Conservation (phyloP, 2,113 vertebrate genomes). For the Emydocephalus ijimae region DNA sequence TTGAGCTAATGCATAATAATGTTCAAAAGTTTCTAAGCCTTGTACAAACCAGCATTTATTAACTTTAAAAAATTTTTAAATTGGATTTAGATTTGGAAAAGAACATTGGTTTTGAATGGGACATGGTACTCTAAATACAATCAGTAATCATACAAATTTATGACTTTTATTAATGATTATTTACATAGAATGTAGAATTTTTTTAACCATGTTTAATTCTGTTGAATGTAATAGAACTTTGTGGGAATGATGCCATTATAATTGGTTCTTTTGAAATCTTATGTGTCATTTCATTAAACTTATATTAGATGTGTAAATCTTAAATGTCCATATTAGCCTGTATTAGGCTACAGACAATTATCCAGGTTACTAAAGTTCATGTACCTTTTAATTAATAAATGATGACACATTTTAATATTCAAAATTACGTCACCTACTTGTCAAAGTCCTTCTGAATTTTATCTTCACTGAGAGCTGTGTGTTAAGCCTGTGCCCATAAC, state of each 20-base stretch:
- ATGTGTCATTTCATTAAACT: background rate
- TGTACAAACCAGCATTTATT: background rate
- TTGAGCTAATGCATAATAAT: background rate
- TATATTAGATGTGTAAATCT: background rate
- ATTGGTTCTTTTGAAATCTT: background rate
- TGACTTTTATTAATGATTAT: background rate
- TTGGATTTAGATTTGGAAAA: background rate
- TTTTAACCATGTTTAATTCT: background rate
- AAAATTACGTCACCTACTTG: too few species aligned
- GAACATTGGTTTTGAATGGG: background rate
- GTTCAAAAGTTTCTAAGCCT: background rate
- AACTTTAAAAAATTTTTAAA: background rate
- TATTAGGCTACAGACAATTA: too few species aligned
- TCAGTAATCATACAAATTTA: background rate
- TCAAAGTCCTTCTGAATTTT: background rate
- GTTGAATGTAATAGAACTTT: background rate
- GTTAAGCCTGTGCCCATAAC: too few species aligned
- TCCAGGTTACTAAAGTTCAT: background rate
- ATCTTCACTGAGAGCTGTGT: background rate
- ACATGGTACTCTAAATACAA: background rate
- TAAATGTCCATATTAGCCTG: background rate
- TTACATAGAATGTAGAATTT: background rate
- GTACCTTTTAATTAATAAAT: background rate
- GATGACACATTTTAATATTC: background rate
- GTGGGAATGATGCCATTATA: background rate